Percentiles rank a stretch among this genome's conserved stretches.
Evolutionary conservation across 1,140 invertebrate species (phyloP).

Genomic region (Dolichoris vasculosae): DNA sequence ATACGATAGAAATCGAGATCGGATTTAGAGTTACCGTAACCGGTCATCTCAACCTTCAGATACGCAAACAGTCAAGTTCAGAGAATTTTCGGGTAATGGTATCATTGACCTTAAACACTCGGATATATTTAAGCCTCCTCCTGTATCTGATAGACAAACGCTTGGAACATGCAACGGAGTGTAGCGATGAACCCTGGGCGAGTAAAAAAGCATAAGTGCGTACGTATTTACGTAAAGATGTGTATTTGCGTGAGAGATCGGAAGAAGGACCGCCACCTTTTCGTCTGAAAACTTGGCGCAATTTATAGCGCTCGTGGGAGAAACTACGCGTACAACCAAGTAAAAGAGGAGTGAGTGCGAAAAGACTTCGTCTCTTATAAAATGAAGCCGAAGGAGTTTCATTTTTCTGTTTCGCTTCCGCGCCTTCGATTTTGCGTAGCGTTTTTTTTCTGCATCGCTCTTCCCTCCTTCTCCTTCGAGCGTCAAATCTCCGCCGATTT

Average conservation of each 20-base stretch:
- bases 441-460: neutral
- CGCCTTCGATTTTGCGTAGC: neutral
- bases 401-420: no score
- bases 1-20: no score
- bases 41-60: neutral
- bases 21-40: neutral
- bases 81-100: conserved; percentile 5
- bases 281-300: conserved; percentile 55
- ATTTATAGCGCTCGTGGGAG: conserved; percentile 62
- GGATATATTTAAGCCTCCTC: conserved; percentile 28
- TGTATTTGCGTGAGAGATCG: neutral
- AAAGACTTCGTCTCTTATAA: conserved; percentile 50
- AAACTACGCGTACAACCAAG: neutral
- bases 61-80: neutral
- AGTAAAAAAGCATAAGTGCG: neutral
- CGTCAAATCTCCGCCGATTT: neutral
- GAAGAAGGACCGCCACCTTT: conserved; percentile 33
- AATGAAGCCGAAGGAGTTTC: conserved; percentile 39
- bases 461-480: neutral
- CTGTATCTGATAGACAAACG: neutral
- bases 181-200: no score
- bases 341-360: conserved; percentile 51
- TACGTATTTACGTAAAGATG: no score
- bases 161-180: neutral
- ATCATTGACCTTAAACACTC: conserved; percentile 34